Conservation (phyloP, 2,888 invertebrate species). For the Drosophila ustulata region DNA sequence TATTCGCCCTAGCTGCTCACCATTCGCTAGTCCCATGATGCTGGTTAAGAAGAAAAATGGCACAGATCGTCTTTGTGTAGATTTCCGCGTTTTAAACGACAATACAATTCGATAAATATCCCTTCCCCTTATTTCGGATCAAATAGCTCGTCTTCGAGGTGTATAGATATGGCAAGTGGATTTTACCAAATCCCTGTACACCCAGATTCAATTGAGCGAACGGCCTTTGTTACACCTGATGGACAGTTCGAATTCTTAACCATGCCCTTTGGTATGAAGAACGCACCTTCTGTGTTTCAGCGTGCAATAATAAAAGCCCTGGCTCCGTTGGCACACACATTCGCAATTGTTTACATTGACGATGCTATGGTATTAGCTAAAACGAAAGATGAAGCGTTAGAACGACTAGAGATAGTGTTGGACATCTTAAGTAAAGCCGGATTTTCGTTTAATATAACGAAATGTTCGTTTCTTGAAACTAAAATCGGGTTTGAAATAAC, state of each 20-base stretch:
- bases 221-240: slow-evolving; percentile 4
- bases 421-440: too few relatives aligned
- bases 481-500: slow-evolving; percentile 10
- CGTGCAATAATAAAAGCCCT: slow-evolving; percentile 4
- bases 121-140: slow-evolving; percentile 10
- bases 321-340: slow-evolving; percentile 1
- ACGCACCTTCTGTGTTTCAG: slow-evolving; percentile 9
- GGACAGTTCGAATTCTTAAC: slow-evolving; percentile 9
- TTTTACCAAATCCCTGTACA: slow-evolving; percentile 14
- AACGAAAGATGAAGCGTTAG: slow-evolving; percentile 5
- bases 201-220: slow-evolving; percentile 4
- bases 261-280: slow-evolving; percentile 8
- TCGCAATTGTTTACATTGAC: slow-evolving; percentile 7
- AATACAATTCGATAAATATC: slow-evolving; percentile 10
- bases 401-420: slow-evolving; percentile 3
- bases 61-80: slow-evolving; percentile 8
- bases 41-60: slow-evolving; percentile 16
- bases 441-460: slow-evolving; percentile 4
- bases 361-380: slow-evolving; percentile 6
- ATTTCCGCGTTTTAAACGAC: slow-evolving; percentile 5
- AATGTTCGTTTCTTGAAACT: slow-evolving; percentile 11
- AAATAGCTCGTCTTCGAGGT: slow-evolving; percentile 14
- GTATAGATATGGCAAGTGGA: slow-evolving; percentile 12
- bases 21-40: slow-evolving; percentile 12
- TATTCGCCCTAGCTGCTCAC: slow-evolving; percentile 8